Evolutionary conservation across 2,797 vertebrate genomes (phyloP), one percentile per base, ranked within the genome.

Genomic region (Chloroceryle amazona): DNA sequence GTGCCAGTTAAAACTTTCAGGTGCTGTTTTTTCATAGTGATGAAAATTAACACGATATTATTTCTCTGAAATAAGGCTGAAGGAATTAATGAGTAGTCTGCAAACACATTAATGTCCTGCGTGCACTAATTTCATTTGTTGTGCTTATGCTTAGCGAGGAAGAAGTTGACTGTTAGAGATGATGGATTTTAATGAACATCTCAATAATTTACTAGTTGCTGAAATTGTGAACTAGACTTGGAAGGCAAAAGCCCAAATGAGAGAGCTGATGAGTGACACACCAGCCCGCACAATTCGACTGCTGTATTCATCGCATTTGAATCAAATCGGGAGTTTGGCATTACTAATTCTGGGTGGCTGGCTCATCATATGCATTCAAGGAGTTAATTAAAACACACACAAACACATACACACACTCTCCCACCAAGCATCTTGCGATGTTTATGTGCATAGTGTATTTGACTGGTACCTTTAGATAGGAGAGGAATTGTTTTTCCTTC

Each of bases 351-450:
- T 93, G 93, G 94, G 94, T 96, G 91, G 90, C 81, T 97, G 93
- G 93, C 96, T 97, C 95, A 96, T 96, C 96, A 76, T 71, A 89
- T 87, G 95, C 93, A 95, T 91, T 96, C 65, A 95, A 95, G 90
- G 96, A 96, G 97, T 98, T 98, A 97, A 96, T 97, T 95, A 96
- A 96, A 94, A 97, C 96, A 98, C 96, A 70, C 96, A 94, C 93
- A 90, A 89, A 94, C 93, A 91, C 84, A 90, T 94, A 82, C 91
- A 91, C 76, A 80, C 78, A 31, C n/a, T 90, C 92, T 93, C 96
- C 92, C 93, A 96, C 91, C 88, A 88, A 93, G 94, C 93, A 82
- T 93, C 93, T 95, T 96, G 84, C 44, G 19, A 89, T 90, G 90
- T 96, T 94, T 97, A 80, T 91, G 82, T 93, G 88, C 67, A 42